Evolutionary conservation across 2,888 invertebrate genomes (phyloP), one percentile per base, ranked within the genome.

Genomic region (Zelleria hepariella): DNA sequence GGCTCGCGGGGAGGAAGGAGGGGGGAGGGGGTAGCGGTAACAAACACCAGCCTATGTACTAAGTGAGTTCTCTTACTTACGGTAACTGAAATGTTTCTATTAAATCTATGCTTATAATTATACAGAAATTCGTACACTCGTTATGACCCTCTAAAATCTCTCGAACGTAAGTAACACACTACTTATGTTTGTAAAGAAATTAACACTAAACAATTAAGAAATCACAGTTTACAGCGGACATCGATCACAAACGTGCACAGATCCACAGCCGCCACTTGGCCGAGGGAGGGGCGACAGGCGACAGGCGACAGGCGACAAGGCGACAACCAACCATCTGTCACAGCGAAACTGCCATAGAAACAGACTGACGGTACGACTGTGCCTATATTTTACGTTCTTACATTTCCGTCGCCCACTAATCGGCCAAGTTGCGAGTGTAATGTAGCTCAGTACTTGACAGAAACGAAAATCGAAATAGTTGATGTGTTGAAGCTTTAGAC

Each of bases 51-150:
- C 7, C 82, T 87, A 84, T 78, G 77, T 75, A 80, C 84, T 85
- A 85, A 77, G 70, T 77, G 77, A 73, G 78, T 82, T 82, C 82
- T 81, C 78, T 83, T 86, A 57, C 47, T 8, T 55, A 86, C 80
- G 86, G 86, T 86, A 86, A 87, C 86, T 86, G 86, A 77, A 70
- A 71, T 75, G 79, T 76, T 71, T 42, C 57, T 71, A 78, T 79
- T 77, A 82, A 72, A 55, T 71, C 80, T 82, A 80, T 72, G 61
- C 67, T 42, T 42, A 42, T 42, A 42, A 27, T 57, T 42, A 47
- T 47, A 57, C 24, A 24, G 24, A 57, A 47, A 57, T 47, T 21
- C 24, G n/a, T 47, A 55, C 57, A 57, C 42, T 21, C 15, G 18
- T 26, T 8, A 18, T 55, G 55, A 55, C 55, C 55, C 55, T 55